Evolutionary conservation across 37 sponge, comb jelly and placozoan species (phyloP), one percentile per base, ranked within the genome.

Genomic region (Cladorhizidae sp.): DNA sequence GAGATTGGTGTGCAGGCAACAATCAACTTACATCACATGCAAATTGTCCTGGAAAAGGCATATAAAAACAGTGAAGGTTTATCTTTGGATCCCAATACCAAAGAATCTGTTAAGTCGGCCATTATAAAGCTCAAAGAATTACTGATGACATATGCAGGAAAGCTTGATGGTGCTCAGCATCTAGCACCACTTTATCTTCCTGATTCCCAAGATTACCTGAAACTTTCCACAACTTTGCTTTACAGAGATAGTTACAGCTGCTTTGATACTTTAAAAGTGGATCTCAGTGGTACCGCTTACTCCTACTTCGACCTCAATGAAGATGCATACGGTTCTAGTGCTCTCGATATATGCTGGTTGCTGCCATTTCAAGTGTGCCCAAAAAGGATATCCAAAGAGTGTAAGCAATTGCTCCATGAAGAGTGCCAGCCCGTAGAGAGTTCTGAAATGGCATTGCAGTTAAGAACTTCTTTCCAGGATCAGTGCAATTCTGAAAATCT

Each of bases 171-270:
- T 29, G 70, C 1, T 22, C 18, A 15, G 15, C 22, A 31, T 1
- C 2, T 80, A 21, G 37, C 81, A 28, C 81, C 81, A 50, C 72
- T 80, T 21, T 80, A 71, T 42, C 72, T 80, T 23, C 81, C 81
- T 26, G 57, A 50, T 40, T 37, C 28, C 28, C 23, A 56, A 61
- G 59, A 39, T 26, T 38, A 37, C 11, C 21, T 80, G 42, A 22
- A 39, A 21, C 42, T 35, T 8, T 71, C 81, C 52, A 67, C 72
- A 70, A n/a, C 5, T 6, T 33, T 80, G 81, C 54, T 80, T 36
- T 80, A 80, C 41, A n/a, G 57, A 52, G 81, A 80, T 38, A 71
- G 64, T 12, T 31, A 29, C 62, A 76, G 77, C 64, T 62, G 40
- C 41, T 71, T 45, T 40, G 45, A 49, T 71, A 23, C 14, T 49